Evolutionary conservation across 2,888 invertebrate genomes (phyloP).

Genomic region (Odiellus spinosus): DNA sequence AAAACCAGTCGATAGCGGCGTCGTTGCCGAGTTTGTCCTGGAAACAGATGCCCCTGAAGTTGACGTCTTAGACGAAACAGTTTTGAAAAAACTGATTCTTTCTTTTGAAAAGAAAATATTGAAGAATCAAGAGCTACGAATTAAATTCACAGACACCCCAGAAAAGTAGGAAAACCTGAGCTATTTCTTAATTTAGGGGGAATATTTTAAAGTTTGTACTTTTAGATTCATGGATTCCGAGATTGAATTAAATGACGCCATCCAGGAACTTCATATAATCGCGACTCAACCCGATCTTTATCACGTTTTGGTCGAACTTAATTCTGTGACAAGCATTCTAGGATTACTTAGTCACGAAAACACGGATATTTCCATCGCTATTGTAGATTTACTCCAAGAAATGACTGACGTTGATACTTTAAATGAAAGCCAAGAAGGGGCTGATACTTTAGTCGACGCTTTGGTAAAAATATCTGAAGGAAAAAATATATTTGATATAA

Average conservation of each 20-base stretch:
- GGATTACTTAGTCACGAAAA: constrained; percentile 91
- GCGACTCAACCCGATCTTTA: constrained; percentile 93
- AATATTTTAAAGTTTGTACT: constrained; percentile 1
- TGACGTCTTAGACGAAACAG: constrained; percentile 73
- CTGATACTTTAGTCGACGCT: constrained; percentile 69
- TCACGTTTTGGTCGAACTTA: constrained; percentile 70
- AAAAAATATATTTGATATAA: neutral
- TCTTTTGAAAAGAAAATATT: constrained; percentile 86
- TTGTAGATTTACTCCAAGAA: constrained; percentile 59
- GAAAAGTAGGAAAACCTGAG: constrained; percentile 48
- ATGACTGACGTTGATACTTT: constrained; percentile 90
- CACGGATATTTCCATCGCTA: constrained; percentile 62
- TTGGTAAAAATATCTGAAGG: constrained; percentile 33
- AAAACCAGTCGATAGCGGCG: constrained; percentile 49
- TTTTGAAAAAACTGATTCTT: constrained; percentile 70
- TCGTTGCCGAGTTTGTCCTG: constrained; percentile 5
- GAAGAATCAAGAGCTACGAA: constrained; percentile 91
- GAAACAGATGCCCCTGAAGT: constrained; percentile 34
- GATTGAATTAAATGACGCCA: constrained; percentile 70
- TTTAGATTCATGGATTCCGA: constrained; percentile 85
- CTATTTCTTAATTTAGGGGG: neutral
- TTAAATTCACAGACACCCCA: constrained; percentile 91
- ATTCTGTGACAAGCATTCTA: constrained; percentile 73
- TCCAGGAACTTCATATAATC: constrained; percentile 78
- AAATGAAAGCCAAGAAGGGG: constrained; percentile 75